Percentiles rank a stretch among this genome's conserved stretches.
phyloP scores from a whole-genome alignment of 1,140 invertebrate species.

The Eriosoma lanigerum region DNA sequence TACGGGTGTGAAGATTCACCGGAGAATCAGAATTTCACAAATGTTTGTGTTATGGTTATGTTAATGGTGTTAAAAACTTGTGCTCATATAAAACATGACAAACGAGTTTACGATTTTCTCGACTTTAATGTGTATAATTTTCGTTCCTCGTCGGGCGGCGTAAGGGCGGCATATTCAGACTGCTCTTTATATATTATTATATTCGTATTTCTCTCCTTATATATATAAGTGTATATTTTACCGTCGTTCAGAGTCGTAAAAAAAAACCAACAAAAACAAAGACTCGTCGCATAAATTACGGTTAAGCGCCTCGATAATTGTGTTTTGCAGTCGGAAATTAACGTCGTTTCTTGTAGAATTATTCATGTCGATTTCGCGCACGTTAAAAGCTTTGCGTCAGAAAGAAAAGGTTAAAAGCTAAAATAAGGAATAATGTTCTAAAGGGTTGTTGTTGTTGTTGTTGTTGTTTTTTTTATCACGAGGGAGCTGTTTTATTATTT shows the following conservation, averaged over 20 bases:
- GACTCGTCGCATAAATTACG: slow-evolving; percentile 42
- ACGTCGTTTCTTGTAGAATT: slow-evolving; percentile 33
- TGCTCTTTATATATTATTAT: background rate
- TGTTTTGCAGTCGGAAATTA: slow-evolving; percentile 43
- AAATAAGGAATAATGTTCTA: slow-evolving; percentile 26
- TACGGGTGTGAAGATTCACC: no score
- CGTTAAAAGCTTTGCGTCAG: slow-evolving; percentile 47
- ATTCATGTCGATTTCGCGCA: slow-evolving; percentile 43
- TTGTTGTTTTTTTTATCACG: slow-evolving; percentile 14
- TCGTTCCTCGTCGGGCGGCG: background rate
- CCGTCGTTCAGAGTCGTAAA: slow-evolving; percentile 22
- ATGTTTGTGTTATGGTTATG: background rate
- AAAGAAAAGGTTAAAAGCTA: slow-evolving; percentile 47
- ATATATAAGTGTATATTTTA: background rate
- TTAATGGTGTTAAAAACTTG: background rate
- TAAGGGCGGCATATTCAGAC: background rate
- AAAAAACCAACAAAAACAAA: slow-evolving; percentile 8
- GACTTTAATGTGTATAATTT: slow-evolving; percentile 24
- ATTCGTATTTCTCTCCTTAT: slow-evolving; percentile 4
- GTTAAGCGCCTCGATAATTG: slow-evolving; percentile 50
- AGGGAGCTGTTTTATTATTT: slow-evolving; percentile 14
- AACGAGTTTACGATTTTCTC: slow-evolving; percentile 28
- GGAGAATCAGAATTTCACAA: no score
- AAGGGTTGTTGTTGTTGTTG: slow-evolving; percentile 33
- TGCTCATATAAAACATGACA: background rate